These are phyloP conservation scores for Clistopyga incitator DNA, from an alignment of 2,888 invertebrate genomes.

Conservation along the genomic window DNA sequence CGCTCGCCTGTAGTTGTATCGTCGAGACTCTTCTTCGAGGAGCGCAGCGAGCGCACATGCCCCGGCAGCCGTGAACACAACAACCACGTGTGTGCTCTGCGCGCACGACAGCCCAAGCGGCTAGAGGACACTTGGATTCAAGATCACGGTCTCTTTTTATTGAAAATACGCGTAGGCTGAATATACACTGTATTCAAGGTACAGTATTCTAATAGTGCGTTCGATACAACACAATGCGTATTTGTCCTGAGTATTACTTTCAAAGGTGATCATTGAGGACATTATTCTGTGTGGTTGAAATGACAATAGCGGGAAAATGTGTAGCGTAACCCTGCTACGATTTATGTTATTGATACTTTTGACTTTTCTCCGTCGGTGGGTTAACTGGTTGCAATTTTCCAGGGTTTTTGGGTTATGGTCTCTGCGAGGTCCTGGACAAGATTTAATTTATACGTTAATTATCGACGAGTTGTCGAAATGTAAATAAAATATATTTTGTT, in stretches of 20 bases:
- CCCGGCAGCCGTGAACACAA: conserved; percentile 40
- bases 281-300: conserved; percentile 39
- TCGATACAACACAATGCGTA: conserved; percentile 61
- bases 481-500: too few relatives aligned
- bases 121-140: conserved; percentile 43
- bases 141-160: conserved; percentile 64
- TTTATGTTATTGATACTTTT: conserved; percentile 58
- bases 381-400: neutral
- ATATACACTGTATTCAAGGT: neutral
- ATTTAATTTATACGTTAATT: too few relatives aligned
- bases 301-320: conserved; percentile 52
- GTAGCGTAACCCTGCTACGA: conserved; percentile 32
- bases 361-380: neutral
- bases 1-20: conserved; percentile 44
- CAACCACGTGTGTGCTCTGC: conserved; percentile 28
- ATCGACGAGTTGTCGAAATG: too few relatives aligned
- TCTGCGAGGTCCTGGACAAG: too few relatives aligned
- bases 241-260: conserved; percentile 62
- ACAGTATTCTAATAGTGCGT: conserved; percentile 35
- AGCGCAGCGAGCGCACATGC: conserved; percentile 33
- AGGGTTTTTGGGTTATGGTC: neutral
- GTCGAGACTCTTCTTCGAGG: conserved; percentile 23
- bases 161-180: conserved; percentile 30
- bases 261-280: conserved; percentile 61
- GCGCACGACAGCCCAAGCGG: conserved; percentile 7